A percentile compares a stretch with the other conserved stretches of the same genome.
phyloP scores from a whole-genome alignment of 2,888 invertebrate genomes.

The Onthophagus sagittarius region DNA sequence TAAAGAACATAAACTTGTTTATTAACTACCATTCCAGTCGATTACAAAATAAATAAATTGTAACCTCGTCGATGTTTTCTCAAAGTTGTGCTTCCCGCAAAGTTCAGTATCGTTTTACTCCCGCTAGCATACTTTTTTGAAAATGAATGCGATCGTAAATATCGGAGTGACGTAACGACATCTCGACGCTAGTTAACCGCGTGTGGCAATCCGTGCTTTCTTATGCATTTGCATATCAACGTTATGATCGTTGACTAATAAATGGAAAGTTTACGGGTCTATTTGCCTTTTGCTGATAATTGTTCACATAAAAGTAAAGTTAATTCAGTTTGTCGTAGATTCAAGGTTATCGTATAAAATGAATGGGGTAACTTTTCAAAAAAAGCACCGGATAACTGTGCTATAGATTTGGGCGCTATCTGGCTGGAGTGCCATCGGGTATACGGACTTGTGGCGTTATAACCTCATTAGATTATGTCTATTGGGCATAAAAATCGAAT shows the following conservation, averaged over 20 bases:
- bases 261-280: neutral
- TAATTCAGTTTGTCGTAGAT: neutral
- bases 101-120: neutral
- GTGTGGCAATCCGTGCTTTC: neutral
- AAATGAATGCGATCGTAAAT: neutral
- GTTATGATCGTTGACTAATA: neutral
- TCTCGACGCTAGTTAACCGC: neutral
- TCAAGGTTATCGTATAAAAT: neutral
- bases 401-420: neutral
- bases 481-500: conserved; percentile 10
- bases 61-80: neutral
- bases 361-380: neutral
- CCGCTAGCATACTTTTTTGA: neutral
- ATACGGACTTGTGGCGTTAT: conserved; percentile 8
- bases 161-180: neutral
- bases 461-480: conserved; percentile 14
- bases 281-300: neutral
- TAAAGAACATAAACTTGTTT: neutral
- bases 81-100: neutral
- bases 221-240: neutral
- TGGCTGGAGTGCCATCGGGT: conserved; percentile 4
- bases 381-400: neutral
- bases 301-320: neutral
- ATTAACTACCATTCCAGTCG: neutral
- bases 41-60: neutral